These are phyloP conservation scores for Uropsilus gracilis DNA, from an alignment of 2,113 vertebrate species.

Conservation along the genomic window DNA sequence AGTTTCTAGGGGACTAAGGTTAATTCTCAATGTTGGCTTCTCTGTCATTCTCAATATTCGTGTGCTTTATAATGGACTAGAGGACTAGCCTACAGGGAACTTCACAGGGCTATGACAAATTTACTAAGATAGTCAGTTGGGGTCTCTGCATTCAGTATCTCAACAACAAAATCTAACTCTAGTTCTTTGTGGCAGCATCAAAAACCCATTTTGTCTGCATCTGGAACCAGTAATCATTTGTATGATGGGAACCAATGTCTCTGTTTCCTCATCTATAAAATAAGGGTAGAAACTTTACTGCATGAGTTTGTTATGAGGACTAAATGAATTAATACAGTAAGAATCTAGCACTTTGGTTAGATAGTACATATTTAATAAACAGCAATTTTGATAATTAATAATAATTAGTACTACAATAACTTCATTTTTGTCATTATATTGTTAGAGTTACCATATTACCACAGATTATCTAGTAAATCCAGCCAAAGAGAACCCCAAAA, in stretches of 20 bases:
- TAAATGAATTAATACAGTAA: neutral
- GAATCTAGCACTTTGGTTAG: neutral
- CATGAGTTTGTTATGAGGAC: neutral
- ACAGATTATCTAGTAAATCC: neutral
- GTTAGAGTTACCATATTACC: too few species aligned
- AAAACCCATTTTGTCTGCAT: neutral
- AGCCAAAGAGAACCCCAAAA: neutral
- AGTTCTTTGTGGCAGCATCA: neutral
- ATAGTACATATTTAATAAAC: neutral
- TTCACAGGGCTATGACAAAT: neutral
- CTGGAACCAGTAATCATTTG: neutral
- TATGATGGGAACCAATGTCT: neutral
- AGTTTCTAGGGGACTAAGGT: neutral
- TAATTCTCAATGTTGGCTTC: too few species aligned
- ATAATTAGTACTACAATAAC: neutral
- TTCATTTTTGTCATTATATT: too few species aligned
- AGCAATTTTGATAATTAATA: neutral
- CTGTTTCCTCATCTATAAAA: neutral
- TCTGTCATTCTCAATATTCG: neutral
- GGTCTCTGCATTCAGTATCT: neutral
- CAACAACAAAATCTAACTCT: neutral
- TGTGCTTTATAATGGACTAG: neutral
- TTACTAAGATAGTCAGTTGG: neutral
- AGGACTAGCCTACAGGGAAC: neutral
- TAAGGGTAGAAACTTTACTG: neutral